A percentile compares a stretch with the other conserved stretches of the same genome.
These are phyloP conservation scores for Talpa occidentalis DNA, from an alignment of 2,113 vertebrate species.

Conservation along the genomic window DNA sequence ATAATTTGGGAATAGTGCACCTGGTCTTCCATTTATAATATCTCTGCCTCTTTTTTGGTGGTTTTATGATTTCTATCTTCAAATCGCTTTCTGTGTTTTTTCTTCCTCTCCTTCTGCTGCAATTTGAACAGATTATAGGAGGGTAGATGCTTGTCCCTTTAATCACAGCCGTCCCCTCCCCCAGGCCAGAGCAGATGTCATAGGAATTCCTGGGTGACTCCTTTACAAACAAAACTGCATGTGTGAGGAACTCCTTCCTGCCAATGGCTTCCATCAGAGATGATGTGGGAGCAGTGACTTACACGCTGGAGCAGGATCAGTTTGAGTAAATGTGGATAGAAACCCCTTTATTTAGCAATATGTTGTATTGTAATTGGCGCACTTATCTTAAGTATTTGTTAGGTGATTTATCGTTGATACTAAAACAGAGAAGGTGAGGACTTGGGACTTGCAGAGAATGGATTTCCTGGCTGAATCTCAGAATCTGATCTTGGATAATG, in stretches of 20 bases:
- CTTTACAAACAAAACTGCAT: background rate
- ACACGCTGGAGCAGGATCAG: background rate
- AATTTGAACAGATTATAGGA: background rate
- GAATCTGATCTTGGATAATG: background rate
- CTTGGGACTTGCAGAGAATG: background rate
- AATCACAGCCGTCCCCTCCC: background rate
- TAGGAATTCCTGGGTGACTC: constrained; percentile 20
- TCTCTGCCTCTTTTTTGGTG: background rate
- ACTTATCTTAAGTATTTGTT: background rate
- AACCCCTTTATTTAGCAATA: background rate
- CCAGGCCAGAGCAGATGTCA: constrained; percentile 4
- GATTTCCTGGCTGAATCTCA: background rate
- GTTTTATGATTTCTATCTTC: constrained; percentile 13
- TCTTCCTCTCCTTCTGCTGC: background rate
- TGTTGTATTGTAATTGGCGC: background rate
- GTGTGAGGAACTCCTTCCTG: background rate
- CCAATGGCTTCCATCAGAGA: background rate
- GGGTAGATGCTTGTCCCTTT: constrained; percentile 13
- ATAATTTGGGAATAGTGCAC: background rate
- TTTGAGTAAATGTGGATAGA: background rate
- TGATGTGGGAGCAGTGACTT: background rate
- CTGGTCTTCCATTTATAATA: constrained; percentile 3
- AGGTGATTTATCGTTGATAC: background rate
- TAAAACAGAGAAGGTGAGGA: background rate
- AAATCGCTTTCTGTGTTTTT: background rate